phyloP scores from a whole-genome alignment of 2,888 invertebrate species.

The Dryobotodes eremita region DNA sequence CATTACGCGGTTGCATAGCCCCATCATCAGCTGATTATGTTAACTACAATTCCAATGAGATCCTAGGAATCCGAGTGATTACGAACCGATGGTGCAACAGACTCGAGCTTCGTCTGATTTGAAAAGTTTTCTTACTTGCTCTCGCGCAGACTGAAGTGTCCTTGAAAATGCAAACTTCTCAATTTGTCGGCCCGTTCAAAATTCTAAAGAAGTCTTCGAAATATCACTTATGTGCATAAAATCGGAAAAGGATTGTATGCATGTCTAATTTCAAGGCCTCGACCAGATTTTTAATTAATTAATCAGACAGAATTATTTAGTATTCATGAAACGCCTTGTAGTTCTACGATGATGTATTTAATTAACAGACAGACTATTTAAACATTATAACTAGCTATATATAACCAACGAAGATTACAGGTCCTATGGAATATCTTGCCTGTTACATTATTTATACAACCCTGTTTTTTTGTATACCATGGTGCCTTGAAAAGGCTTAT shows the following conservation, averaged over 20 bases:
- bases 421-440: neutral
- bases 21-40: slow-evolving; percentile 72
- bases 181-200: slow-evolving; percentile 42
- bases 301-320: slow-evolving; percentile 30
- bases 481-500: neutral
- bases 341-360: slow-evolving; percentile 1
- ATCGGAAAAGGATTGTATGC: slow-evolving; percentile 38
- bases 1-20: slow-evolving; percentile 72
- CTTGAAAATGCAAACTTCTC: slow-evolving; percentile 56
- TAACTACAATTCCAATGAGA: slow-evolving; percentile 53
- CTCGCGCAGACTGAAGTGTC: slow-evolving; percentile 30
- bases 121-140: slow-evolving; percentile 37
- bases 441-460: neutral
- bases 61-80: slow-evolving; percentile 38
- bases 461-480: neutral
- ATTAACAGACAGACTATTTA: neutral
- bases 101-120: slow-evolving; percentile 2
- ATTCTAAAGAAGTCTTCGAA: slow-evolving; percentile 35
- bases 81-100: slow-evolving; percentile 45
- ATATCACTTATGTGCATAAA: slow-evolving; percentile 13
- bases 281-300: slow-evolving; percentile 26
- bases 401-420: neutral
- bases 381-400: neutral
- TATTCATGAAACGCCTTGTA: slow-evolving; percentile 29
- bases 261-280: slow-evolving; percentile 53